Base-by-base conservation (phyloP, 2,888 invertebrate genomes). In the Sabatieria punctata region DNA sequence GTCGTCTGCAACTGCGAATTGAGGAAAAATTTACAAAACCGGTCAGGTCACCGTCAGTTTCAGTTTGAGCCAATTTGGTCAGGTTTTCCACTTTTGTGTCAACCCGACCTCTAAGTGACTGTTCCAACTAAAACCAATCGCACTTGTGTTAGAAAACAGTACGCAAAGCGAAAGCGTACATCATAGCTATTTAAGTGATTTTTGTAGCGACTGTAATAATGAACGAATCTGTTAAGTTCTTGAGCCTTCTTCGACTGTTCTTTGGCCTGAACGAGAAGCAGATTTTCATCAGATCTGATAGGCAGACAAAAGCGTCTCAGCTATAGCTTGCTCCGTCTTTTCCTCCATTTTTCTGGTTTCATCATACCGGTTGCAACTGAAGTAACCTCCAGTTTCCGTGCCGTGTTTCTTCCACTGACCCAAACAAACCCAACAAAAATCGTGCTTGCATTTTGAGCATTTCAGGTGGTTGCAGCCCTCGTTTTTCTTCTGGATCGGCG, bases 401-500 rank as follows among this genome's bases (percentile, higher is more conserved):
- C 76, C 76, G 62, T 78, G 78, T 43, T 75, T 72, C 62, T 78
- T 78, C 78, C 78, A 78, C 22, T 75, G 73, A 60, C 78, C 78
- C 60, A 78, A 70, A 58, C 78, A 79, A 27, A 78, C 77, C 78
- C 78, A 78, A 65, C 78, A 78, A 58, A 78, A 78, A 61, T 78
- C 78, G 64, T 74, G 75, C 65, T 78, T 78, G 60, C 78, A 78
- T 77, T 78, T 78, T 42, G 75, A 76, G 63, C 78, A 78, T 60
- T 77, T 78, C 75, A 78, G 78, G 61, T 78, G 78, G 61, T 78
- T 78, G 63, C 78, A 78, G 19, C 76, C 78, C 64, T 78, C 78
- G 59, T 77, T 78, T n/a, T n/a, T n/a, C 60, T 78, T 78, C 65
- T 78, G 78, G 50, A 78, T 78, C 2, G 78, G 78, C 53, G 76